Base-by-base conservation (phyloP, 2,113 vertebrate genomes). In the Ia io region DNA sequence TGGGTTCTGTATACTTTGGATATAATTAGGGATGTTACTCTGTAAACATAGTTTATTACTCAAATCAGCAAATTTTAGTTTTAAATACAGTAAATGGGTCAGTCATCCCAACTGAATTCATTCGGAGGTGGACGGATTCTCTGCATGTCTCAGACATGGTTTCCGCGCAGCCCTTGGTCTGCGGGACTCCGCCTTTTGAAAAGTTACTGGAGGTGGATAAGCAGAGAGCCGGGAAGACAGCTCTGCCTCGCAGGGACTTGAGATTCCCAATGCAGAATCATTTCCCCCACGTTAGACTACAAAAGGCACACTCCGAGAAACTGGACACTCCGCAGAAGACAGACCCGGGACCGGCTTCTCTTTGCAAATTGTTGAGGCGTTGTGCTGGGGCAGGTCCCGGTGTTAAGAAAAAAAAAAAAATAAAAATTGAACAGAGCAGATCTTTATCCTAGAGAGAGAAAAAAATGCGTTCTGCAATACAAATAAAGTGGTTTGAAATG, bases 81-180 rank as follows among this genome's bases (percentile, higher is more conserved):
- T 92, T 88, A 79, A 84, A 76, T 35, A 59, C 4, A 90, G 22
- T 70, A 61, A 80, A 53, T n/a, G 30, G 22, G 28, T 91, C 47
- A 73, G n/a, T 82, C 73, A 86, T 89, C 32, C 79, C 59, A 87
- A 70, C 32, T 30, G 67, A 80, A n/a, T 91, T 93, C 91, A 69
- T 73, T 86, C 5, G 32, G 53, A 92, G 14, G 23, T 93, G 42
- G 86, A 82, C 74, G 77, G 65, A 61, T 67, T 84, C 12, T 80
- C 20, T 13, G 20, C 63, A 42, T 53, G 79, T 17, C 65, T 85
- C 53, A 90, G 44, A 77, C 28, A 4, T n/a, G 28, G n/a, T 77
- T 71, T 96, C 61, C 25, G 65, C 59, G 40, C 74, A 70, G 16
- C 14, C 32, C 3, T 77, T 32, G 79, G 71, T 30, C 63, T 90